Evolutionary conservation across 1,140 invertebrate genomes (phyloP), one percentile per base, ranked within the genome.

Genomic region (Meloidogyne hapla): DNA sequence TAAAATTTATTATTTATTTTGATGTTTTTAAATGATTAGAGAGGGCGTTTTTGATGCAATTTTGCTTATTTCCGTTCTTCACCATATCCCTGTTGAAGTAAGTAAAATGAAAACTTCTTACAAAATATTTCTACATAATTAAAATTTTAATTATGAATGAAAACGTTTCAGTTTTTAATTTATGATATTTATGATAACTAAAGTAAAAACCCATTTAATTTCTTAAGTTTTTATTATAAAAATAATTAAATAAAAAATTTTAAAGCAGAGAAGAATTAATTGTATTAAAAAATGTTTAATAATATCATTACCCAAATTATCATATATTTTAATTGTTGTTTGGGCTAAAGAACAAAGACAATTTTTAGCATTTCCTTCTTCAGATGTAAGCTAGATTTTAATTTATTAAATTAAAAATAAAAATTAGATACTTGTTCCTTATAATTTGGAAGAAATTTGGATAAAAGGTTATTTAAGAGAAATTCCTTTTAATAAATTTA

Each of bases 341-440:
- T 73, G 71, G 71, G 71, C 71, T 13, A 56, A 63, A 13, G 71
- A 73, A 73, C 71, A 73, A 21, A 42, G 18, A 64, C 48, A n/a
- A 33, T 40, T 38, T n/a, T n/a, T 67, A n/a, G 12, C n/a, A 33
- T 73, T 73, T 63, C 23, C 48, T 6, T 56, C 71, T 12, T n/a
- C 33, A 33, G 71, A 73, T 73, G 71, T 73, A 64, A 73, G 12
- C 15, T 48, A 4, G 2, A 61, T 10, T 42, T 23, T n/a, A n/a
- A 21, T 48, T 48, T 48, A 15, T 26, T 25, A 33, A 0, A 63
- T 70, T 23, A 9, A 62, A 63, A 23, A 0, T 23, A 68, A 48
- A 62, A 18, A 63, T 73, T 38, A 73, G 71, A 13, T 73, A 21
- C 56, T 73, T 26, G 56, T 73, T 64, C 71, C 71, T 13, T 73